Base-by-base conservation (phyloP, 2,113 vertebrate species). In the Spea multiplicata region DNA sequence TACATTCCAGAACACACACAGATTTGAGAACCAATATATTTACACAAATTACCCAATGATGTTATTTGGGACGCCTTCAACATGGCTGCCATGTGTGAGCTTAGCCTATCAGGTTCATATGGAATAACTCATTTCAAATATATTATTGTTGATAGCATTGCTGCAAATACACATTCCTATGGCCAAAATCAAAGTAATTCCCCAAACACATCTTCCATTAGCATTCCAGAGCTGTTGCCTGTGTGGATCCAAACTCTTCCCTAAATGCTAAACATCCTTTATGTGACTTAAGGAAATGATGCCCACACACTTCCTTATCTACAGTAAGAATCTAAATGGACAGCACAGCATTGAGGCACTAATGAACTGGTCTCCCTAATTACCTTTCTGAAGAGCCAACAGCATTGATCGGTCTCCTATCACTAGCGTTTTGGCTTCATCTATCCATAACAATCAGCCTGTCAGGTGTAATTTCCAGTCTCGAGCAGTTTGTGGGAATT, bases 371-470 rank as follows among this genome's bases (percentile, higher is more conserved):
- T 80, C 78, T 80, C 71, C 71, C 78, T 80, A 73, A 80, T 80
- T 80, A 80, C 78, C 78, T 80, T 80, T 80, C 71, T 80, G 65
- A 71, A 80, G 78, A 80, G 78, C 71, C 78, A 80, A 74, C 78
- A 74, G 78, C 78, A 80, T 80, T 74, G 78, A 80, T 80, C 71
- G 64, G 64, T 80, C 78, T 80, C 71, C 45, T 80, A 74, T 80
- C 78, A 80, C 78, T 74, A 74, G 78, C 71, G 17, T 80, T 80
- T 80, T 80, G 78, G 78, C 78, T 80, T 65, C 71, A 68, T 74
- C 78, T 80, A 80, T 80, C 78, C 78, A 80, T 80, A 80, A 80
- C 78, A 80, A 80, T 80, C 78, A 80, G 78, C 44, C 78, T 80
- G 78, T 80, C 78, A 80, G 78, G 71, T 80, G 78, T 80, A 80